These are phyloP conservation scores for Pycnonotus jocosus DNA, from an alignment of 2,113 vertebrate genomes.

Conservation along the genomic window DNA sequence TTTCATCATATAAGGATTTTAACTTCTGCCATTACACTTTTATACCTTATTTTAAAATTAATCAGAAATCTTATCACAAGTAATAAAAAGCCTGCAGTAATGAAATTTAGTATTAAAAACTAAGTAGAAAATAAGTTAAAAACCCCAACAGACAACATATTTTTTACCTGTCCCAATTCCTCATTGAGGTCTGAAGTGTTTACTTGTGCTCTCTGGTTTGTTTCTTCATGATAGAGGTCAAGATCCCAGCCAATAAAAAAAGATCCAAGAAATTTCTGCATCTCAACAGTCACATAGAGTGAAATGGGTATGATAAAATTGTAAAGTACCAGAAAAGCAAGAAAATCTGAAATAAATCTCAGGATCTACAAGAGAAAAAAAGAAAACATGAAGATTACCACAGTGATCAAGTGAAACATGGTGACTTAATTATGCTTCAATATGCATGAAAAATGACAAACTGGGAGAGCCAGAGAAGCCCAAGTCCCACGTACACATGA, in stretches of 20 bases:
- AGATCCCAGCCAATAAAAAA: slow-evolving; percentile 98
- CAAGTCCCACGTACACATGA: accelerated
- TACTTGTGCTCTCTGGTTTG: slow-evolving; percentile 93
- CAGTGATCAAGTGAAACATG: neutral
- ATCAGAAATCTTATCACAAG: neutral
- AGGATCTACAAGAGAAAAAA: slow-evolving; percentile 78
- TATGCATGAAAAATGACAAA: neutral
- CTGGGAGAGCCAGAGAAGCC: neutral
- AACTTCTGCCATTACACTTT: neutral
- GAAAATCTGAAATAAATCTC: slow-evolving; percentile 96
- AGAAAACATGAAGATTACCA: neutral
- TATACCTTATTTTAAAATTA: neutral
- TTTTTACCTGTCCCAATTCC: slow-evolving; percentile 89
- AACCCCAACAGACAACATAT: neutral
- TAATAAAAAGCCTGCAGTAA: neutral
- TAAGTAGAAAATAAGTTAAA: neutral
- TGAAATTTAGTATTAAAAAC: neutral
- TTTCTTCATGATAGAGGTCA: slow-evolving; percentile 96
- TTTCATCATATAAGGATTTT: neutral
- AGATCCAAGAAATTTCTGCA: slow-evolving; percentile 98
- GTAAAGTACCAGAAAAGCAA: slow-evolving; percentile 97
- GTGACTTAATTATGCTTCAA: neutral
- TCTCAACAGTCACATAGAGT: slow-evolving; percentile 97
- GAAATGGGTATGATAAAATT: slow-evolving; percentile 99
- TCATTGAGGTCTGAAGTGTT: slow-evolving; percentile 99